Base-by-base conservation (phyloP, 2,113 vertebrate species). In the Ammodytes marinus region DNA sequence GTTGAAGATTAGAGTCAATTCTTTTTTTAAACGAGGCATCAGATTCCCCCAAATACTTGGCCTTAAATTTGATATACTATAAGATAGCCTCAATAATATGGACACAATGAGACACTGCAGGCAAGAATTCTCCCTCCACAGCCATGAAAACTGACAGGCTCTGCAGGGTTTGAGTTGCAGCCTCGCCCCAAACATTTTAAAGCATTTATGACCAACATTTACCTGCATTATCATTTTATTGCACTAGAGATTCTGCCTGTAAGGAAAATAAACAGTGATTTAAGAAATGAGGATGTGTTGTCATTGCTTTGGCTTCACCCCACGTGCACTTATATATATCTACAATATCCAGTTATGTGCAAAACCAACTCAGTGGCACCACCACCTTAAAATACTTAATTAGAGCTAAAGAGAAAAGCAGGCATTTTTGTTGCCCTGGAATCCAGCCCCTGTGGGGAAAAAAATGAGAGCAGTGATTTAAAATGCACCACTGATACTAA, bases 401-500 rank as follows among this genome's bases (percentile, higher is more conserved):
- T 19, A 54, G 43, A 73, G 59, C 53, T 35, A 6, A 19, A 76
- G 45, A 76, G 45, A 69, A 52, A 70, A 86, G 67, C 45, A 77
- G 15, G 5, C 49, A 63, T 80, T 59, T 80, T 59, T 73, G 60
- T 39, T 42, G 53, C 59, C 50, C 65, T 68, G 42, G 42, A 53
- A 70, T 27, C 13, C 46, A 42, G 40, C 39, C 46, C 15, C 15
- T 4, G 53, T 27, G 27, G 27, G 27, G 55, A 74, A 79, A 52
- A 37, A 81, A 82, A 77, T 43, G 42, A 76, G 75, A 64, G 68
- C 70, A 17, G 59, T 0, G 13, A 79, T 69, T 88, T 86, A 49
- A 89, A 89, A 89, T 73, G 63, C 86, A 77, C 73, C 52, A 71
- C 12, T 65, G 70, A 65, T 54, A 7, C 57, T 27, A 70, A 77